Evolutionary conservation across 2,113 vertebrate genomes (phyloP).

Genomic region (Colius striatus): DNA sequence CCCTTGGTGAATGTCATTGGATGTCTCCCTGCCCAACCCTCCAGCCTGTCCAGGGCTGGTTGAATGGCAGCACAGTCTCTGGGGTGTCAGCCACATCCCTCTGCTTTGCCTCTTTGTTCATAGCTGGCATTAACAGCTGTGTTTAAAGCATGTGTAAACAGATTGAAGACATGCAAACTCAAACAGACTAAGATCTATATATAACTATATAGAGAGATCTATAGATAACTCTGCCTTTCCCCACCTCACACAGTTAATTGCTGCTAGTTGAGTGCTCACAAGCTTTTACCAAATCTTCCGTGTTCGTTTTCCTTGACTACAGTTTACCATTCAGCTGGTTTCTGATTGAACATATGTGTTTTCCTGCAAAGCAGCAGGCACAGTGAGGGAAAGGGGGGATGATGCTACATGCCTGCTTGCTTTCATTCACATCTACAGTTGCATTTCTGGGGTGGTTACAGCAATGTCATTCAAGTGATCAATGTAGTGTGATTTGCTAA

Average conservation of each 20-base stretch:
- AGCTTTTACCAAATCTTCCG: neutral
- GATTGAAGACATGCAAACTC: neutral
- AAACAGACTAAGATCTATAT: neutral
- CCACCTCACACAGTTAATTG: neutral
- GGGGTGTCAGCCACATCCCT: too few relatives aligned
- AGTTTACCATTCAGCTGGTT: neutral
- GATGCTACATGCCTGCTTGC: neutral
- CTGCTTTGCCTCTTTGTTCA: neutral
- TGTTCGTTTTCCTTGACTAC: neutral
- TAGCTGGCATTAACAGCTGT: neutral
- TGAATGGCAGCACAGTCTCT: too few relatives aligned
- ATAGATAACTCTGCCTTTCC: neutral
- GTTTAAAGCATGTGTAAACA: neutral
- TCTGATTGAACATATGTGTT: neutral
- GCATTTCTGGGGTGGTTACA: too few relatives aligned
- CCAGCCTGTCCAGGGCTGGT: too few relatives aligned
- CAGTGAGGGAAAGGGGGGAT: neutral
- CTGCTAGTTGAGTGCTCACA: neutral
- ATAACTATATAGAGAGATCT: neutral
- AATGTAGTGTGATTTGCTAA: neutral
- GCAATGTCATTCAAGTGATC: neutral
- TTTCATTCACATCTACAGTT: accelerated
- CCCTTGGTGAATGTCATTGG: too few relatives aligned
- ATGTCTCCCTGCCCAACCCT: too few relatives aligned
- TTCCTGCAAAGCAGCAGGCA: neutral